These are phyloP conservation scores for Gorsachius goisagi DNA, from an alignment of 2,113 vertebrate genomes.

Conservation along the genomic window DNA sequence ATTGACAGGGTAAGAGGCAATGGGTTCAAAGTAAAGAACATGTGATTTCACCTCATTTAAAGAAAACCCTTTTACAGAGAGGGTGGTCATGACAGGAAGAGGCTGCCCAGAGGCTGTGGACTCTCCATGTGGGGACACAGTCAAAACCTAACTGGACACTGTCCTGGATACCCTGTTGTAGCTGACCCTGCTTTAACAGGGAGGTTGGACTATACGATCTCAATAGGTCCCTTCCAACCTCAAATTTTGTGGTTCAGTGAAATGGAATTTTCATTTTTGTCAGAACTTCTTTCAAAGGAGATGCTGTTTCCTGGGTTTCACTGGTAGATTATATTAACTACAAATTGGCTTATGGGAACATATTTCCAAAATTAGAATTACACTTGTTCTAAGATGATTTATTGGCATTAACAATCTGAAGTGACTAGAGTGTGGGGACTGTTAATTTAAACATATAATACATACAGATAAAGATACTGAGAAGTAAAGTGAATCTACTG, in stretches of 20 bases:
- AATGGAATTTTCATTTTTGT: background rate
- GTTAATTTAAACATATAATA: background rate
- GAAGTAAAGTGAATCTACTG: background rate
- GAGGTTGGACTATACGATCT: background rate
- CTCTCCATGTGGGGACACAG: background rate
- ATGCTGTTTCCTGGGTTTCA: background rate
- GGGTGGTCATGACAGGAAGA: background rate
- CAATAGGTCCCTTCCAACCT: background rate
- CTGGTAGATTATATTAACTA: background rate
- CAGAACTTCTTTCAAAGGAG: background rate
- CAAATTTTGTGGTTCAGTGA: background rate
- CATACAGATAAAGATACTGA: background rate
- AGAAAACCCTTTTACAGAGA: background rate
- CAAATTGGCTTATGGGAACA: background rate
- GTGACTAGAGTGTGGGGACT: background rate
- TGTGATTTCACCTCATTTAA: background rate
- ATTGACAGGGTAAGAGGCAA: background rate
- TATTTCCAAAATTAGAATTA: constrained; percentile 35
- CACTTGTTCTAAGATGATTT: background rate
- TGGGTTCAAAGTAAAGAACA: background rate
- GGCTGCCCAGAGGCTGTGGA: background rate
- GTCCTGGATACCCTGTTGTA: background rate
- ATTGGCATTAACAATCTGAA: background rate
- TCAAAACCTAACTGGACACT: background rate
- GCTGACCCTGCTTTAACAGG: background rate